A percentile compares a stretch with the other conserved stretches of the same genome.
Conservation (phyloP, 64 coral and sea anemone species). For the Cladopsammia gracilis region DNA sequence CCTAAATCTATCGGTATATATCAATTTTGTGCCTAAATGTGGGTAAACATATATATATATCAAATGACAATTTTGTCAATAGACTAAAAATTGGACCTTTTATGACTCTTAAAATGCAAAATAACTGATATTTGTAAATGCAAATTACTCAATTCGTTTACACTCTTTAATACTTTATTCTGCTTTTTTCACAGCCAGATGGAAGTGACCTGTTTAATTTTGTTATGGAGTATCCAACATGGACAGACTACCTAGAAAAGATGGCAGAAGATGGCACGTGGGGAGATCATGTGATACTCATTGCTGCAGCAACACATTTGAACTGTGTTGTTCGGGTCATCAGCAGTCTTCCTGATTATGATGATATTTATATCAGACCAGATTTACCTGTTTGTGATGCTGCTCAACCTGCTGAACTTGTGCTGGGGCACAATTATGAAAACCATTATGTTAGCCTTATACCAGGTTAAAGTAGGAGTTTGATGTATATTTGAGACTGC, state of each 20-base stretch:
- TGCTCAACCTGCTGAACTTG: neutral
- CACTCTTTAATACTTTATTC: no score
- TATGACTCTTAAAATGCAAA: no score
- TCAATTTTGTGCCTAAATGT: no score
- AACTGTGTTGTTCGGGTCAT: slow-evolving; percentile 7
- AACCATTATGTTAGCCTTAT: slow-evolving; percentile 30
- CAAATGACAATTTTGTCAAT: no score
- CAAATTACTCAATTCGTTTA: no score
- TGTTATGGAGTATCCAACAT: neutral
- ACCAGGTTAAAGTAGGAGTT: neutral
- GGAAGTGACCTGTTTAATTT: neutral
- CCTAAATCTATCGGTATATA: no score
- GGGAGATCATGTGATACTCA: slow-evolving; percentile 11
- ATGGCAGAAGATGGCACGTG: slow-evolving; percentile 24
- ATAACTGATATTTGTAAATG: no score
- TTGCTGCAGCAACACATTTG: neutral
- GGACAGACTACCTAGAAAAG: neutral
- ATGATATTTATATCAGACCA: neutral
- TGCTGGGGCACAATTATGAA: slow-evolving; percentile 25
- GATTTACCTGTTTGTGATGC: neutral
- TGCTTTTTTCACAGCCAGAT: neutral
- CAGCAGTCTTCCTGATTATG: neutral
- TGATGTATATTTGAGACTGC: no score
- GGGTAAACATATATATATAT: no score
- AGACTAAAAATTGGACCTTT: no score